Evolutionary conservation across 2,797 vertebrate species (phyloP).

Genomic region (Harpagifer antarcticus): DNA sequence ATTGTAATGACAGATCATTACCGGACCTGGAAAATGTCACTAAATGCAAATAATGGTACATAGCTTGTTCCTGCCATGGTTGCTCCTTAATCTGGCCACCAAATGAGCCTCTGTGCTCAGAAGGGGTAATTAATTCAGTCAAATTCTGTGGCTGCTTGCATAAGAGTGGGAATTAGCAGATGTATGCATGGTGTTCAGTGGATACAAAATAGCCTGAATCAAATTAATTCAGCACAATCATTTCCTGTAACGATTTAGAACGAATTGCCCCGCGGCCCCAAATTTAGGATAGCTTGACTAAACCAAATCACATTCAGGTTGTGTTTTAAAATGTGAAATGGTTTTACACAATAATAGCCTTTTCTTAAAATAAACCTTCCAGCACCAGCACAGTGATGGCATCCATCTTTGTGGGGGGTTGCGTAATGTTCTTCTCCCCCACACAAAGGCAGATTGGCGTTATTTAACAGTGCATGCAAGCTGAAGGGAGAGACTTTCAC

Average conservation of each 20-base stretch:
- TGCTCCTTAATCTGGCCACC: slow-evolving; percentile 29
- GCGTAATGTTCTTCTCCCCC: not conserved
- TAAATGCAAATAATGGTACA: slow-evolving; percentile 46
- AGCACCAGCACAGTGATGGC: not conserved
- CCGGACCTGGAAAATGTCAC: slow-evolving; percentile 38
- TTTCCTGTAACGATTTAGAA: slow-evolving; percentile 24
- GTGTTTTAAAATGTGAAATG: not conserved
- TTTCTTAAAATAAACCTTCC: not conserved
- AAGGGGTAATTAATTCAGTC: slow-evolving; percentile 40
- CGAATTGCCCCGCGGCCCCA: slow-evolving; percentile 5
- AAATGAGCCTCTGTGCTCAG: slow-evolving; percentile 29
- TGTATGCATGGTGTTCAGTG: slow-evolving; percentile 8
- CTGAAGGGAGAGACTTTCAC: slow-evolving; percentile 40
- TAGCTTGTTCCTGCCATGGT: slow-evolving; percentile 29
- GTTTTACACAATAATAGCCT: slow-evolving; percentile 12
- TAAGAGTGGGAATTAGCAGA: slow-evolving; percentile 20
- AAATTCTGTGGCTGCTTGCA: slow-evolving; percentile 28
- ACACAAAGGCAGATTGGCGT: slow-evolving; percentile 27
- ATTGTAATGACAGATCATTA: slow-evolving; percentile 65
- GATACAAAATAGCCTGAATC: slow-evolving; percentile 49
- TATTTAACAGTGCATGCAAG: slow-evolving; percentile 18
- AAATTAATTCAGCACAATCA: slow-evolving; percentile 44
- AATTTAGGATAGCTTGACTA: slow-evolving; percentile 29
- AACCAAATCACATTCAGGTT: slow-evolving; percentile 8
- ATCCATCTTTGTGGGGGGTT: not conserved